Base-by-base conservation (phyloP, 2,888 invertebrate species). In the Thymelicus lineola region DNA sequence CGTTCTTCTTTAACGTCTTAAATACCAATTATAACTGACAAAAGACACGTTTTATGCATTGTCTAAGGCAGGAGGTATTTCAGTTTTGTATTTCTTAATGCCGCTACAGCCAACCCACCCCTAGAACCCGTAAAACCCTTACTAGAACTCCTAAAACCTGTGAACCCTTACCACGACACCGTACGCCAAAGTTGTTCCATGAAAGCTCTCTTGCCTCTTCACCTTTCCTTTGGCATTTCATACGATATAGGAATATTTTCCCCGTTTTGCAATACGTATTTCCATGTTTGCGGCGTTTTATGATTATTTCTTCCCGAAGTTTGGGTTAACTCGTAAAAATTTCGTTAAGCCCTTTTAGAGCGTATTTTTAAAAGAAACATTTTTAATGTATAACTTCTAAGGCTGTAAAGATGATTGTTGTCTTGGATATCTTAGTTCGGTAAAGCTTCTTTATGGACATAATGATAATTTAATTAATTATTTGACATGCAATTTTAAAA, bases 181-280 rank as follows among this genome's bases (percentile, higher is more conserved):
- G 87, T 81, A 86, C 86, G 86, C 85, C 83, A 77, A 91, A 91
- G 84, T 90, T 90, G 86, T 82, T 86, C 86, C 83, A 89, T 90
- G 90, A 91, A 92, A 90, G 88, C 89, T 87, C 90, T 90, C 86
- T 88, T 85, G 83, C 84, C 86, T 86, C 85, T 89, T 83, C 86
- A 90, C 89, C 89, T 88, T 89, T 84, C 87, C 86, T 91, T 91
- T 90, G 85, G 82, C 84, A 85, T 88, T 89, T 86, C 83, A 83
- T 83, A 85, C 48, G 76, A 73, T 74, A 75, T 61, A 60, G 48
- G 66, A 73, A 72, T 74, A 72, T 78, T 77, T 80, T 78, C 70
- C 71, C 75, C 63, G 69, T 82, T 81, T 79, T 70, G 75, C 73
- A 71, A 73, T 79, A n/a, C n/a, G n/a, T n/a, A 79, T 79, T 72